These are phyloP conservation scores for Pardosa pseudoannulata DNA, from an alignment of 2,888 invertebrate species.

Conservation along the genomic window DNA sequence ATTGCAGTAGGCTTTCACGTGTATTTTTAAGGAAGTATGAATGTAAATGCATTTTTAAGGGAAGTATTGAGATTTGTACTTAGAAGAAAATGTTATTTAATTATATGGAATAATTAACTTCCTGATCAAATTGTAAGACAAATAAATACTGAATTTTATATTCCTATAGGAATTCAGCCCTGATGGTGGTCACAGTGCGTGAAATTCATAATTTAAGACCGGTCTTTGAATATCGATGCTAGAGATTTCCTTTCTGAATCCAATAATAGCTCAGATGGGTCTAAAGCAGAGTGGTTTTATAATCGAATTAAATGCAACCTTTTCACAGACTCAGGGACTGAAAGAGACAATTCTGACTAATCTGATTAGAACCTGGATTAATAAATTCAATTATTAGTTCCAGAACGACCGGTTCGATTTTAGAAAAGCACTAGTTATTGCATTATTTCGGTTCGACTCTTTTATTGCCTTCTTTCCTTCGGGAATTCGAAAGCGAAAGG, in stretches of 20 bases:
- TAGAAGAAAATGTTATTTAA: no score
- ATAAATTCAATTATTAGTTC: constrained; percentile 69
- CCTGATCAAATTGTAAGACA: no score
- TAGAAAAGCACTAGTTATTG: constrained; percentile 64
- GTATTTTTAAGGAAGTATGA: no score
- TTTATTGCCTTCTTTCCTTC: constrained; percentile 33
- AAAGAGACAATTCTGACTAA: constrained; percentile 61
- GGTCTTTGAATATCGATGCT: constrained; percentile 41
- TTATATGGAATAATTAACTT: no score
- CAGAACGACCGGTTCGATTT: constrained; percentile 46
- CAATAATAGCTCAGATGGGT: constrained; percentile 35
- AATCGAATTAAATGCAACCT: constrained; percentile 56
- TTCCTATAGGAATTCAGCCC: no score
- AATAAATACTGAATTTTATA: no score
- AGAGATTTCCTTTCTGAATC: constrained; percentile 19
- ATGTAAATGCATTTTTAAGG: no score
- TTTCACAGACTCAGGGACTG: constrained; percentile 46
- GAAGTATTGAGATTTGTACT: no score
- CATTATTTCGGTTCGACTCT: constrained; percentile 55
- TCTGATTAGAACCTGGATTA: constrained; percentile 53
- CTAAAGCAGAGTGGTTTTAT: constrained; percentile 58
- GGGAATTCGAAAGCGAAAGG: constrained; percentile 29
- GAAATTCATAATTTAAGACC: neutral
- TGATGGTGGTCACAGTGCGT: no score
- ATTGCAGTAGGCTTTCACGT: no score